These are phyloP conservation scores for Hemaris fuciformis DNA, from an alignment of 2,888 invertebrate genomes.

Conservation along the genomic window DNA sequence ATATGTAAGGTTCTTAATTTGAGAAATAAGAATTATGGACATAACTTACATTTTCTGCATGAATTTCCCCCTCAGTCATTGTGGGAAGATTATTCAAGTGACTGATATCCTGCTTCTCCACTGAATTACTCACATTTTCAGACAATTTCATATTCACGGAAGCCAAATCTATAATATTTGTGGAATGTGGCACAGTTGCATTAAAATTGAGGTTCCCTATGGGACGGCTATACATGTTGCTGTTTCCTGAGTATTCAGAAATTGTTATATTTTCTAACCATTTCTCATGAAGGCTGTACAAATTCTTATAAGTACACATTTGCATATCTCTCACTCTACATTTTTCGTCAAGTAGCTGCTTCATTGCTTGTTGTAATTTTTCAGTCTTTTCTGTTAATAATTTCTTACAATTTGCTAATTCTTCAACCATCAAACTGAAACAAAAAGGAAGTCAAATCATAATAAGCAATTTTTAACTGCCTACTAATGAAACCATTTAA, in stretches of 20 bases:
- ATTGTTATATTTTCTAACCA: slow-evolving; percentile 72
- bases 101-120: slow-evolving; percentile 69
- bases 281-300: slow-evolving; percentile 73
- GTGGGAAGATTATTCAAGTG: slow-evolving; percentile 58
- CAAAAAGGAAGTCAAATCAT: slow-evolving; percentile 12
- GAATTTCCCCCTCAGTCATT: slow-evolving; percentile 80
- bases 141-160: slow-evolving; percentile 83
- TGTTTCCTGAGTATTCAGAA: slow-evolving; percentile 63
- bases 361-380: slow-evolving; percentile 86
- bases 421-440: slow-evolving; percentile 94
- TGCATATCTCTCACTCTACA: slow-evolving; percentile 83
- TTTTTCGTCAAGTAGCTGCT: slow-evolving; percentile 86
- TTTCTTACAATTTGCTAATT: slow-evolving; percentile 93
- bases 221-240: slow-evolving; percentile 59
- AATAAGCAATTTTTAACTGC: neutral
- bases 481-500: no score
- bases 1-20: no score
- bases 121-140: slow-evolving; percentile 79
- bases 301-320: slow-evolving; percentile 83
- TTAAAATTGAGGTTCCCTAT: slow-evolving; percentile 78
- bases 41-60: slow-evolving; percentile 81
- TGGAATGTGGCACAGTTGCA: slow-evolving; percentile 72
- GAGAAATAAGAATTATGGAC: no score
- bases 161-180: slow-evolving; percentile 84
- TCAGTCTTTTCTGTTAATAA: slow-evolving; percentile 86